These are phyloP conservation scores for Cosmia trapezina DNA, from an alignment of 2,888 invertebrate genomes.

Conservation along the genomic window DNA sequence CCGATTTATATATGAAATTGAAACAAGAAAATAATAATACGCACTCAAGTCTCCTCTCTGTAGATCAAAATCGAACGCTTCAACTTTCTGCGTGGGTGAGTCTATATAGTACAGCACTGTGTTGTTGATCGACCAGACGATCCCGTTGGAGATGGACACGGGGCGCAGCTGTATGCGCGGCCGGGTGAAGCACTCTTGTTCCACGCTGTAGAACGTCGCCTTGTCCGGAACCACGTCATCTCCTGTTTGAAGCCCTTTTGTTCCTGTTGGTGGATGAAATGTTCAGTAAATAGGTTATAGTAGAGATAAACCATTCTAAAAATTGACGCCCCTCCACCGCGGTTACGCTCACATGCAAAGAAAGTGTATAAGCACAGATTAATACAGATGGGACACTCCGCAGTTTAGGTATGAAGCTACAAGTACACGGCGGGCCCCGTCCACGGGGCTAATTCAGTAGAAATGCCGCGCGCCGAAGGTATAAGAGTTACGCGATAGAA, in stretches of 20 bases:
- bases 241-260: constrained; percentile 90
- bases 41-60: constrained; percentile 77
- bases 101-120: constrained; percentile 94
- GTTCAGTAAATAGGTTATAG: not conserved
- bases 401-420: no score
- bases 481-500: no score
- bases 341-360: no score
- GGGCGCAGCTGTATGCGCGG: constrained; percentile 77
- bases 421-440: no score
- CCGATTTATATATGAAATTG: not conserved
- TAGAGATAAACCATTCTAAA: no score
- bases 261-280: constrained; percentile 81
- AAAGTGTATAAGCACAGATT: no score
- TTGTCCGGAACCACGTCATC: constrained; percentile 86
- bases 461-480: no score
- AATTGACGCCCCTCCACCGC: no score
- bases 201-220: constrained; percentile 90
- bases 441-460: no score
- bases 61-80: constrained; percentile 92
- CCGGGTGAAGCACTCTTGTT: constrained; percentile 70
- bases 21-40: constrained; percentile 48
- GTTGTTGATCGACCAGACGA: constrained; percentile 93
- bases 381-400: no score
- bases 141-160: constrained; percentile 93
- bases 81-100: constrained; percentile 91